A percentile compares a stretch with the other conserved stretches of the same genome.
These are phyloP conservation scores for Popillia japonica DNA, from an alignment of 1,140 invertebrate genomes.

Conservation along the genomic window DNA sequence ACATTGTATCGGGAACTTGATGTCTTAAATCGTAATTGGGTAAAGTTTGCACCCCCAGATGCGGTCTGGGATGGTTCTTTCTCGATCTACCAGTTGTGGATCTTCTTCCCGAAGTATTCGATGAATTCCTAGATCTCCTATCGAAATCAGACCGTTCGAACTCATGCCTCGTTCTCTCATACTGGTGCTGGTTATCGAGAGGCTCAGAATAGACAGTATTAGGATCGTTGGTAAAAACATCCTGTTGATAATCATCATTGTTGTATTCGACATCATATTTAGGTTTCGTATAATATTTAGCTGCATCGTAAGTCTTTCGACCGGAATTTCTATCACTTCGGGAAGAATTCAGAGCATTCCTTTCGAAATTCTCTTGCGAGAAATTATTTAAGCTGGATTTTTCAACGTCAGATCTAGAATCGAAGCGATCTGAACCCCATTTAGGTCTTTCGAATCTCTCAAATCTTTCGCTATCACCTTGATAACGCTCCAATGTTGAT, in stretches of 20 bases:
- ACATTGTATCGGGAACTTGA: slow-evolving; percentile 65
- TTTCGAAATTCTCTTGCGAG: slow-evolving; percentile 51
- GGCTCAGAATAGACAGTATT: slow-evolving; percentile 58
- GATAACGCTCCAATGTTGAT: slow-evolving; percentile 62
- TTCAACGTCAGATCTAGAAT: slow-evolving; percentile 50
- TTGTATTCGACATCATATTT: slow-evolving; percentile 57
- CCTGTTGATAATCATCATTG: slow-evolving; percentile 59
- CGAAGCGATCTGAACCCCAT: slow-evolving; percentile 58
- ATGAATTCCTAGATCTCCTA: slow-evolving; percentile 58
- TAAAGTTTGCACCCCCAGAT: slow-evolving; percentile 57
- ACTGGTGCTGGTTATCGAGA: slow-evolving; percentile 55
- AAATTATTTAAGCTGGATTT: slow-evolving; percentile 53
- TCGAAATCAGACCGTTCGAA: slow-evolving; percentile 63
- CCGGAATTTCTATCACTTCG: slow-evolving; percentile 49
- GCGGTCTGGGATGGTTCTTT: slow-evolving; percentile 53
- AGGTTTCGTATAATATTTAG: slow-evolving; percentile 66
- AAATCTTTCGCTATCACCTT: slow-evolving; percentile 51
- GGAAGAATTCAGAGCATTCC: slow-evolving; percentile 50
- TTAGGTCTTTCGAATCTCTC: slow-evolving; percentile 59
- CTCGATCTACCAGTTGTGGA: slow-evolving; percentile 53
- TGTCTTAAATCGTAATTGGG: slow-evolving; percentile 56
- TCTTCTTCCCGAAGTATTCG: slow-evolving; percentile 56
- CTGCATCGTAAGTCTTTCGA: slow-evolving; percentile 64
- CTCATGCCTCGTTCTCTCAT: slow-evolving; percentile 63
- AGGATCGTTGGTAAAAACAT: slow-evolving; percentile 57